A percentile compares a stretch with the other conserved stretches of the same genome.
phyloP scores from a whole-genome alignment of 2,797 vertebrate genomes.

The Prionace glauca region DNA sequence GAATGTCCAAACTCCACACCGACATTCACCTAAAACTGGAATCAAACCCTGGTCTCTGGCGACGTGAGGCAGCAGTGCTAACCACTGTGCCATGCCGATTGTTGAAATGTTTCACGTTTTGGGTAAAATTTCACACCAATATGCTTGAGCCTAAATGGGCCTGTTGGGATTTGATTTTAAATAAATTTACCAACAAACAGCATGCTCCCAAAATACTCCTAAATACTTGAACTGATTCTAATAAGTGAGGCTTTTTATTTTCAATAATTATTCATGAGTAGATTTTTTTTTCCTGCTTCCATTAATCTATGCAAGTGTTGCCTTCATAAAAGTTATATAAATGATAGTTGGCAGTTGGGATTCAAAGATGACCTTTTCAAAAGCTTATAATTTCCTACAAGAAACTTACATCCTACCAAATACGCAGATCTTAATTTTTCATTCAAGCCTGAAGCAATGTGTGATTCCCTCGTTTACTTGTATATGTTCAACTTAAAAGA shows the following conservation, averaged over 20 bases:
- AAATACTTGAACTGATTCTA: background rate
- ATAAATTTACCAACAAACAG: background rate
- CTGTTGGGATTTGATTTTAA: background rate
- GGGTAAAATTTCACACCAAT: background rate
- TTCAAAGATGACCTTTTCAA: constrained; percentile 4
- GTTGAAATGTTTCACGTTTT: background rate
- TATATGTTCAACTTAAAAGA: background rate
- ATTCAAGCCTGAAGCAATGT: background rate
- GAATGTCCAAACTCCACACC: too few relatives aligned
- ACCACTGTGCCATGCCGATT: background rate
- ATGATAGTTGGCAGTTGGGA: background rate
- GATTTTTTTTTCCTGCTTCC: background rate
- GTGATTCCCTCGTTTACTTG: background rate
- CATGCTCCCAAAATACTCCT: background rate
- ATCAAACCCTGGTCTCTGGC: too few relatives aligned
- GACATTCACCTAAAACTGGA: too few relatives aligned
- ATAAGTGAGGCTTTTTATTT: background rate
- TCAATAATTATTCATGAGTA: background rate
- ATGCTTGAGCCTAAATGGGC: background rate
- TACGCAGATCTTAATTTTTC: background rate
- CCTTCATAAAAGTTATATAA: background rate
- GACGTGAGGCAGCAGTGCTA: too few relatives aligned
- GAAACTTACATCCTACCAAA: background rate
- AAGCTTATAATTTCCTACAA: background rate
- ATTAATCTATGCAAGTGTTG: background rate